phyloP scores from a whole-genome alignment of 2,797 vertebrate species.

The Ptychobarbus kaznakovi region DNA sequence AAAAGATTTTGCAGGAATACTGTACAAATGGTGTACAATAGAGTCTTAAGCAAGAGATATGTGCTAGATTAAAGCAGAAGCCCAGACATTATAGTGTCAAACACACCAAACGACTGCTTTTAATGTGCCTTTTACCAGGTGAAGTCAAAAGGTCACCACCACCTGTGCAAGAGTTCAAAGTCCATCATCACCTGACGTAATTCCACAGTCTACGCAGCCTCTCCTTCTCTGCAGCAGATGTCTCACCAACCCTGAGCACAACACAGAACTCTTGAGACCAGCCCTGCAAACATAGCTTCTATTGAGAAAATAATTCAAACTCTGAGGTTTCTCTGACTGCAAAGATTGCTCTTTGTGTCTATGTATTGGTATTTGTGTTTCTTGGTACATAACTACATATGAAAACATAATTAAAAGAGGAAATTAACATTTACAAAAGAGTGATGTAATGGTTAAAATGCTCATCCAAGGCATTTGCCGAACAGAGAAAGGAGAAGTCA shows the following conservation, averaged over 20 bases:
- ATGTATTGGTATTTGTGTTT: background rate
- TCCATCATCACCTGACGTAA: constrained; percentile 84
- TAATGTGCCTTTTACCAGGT: background rate
- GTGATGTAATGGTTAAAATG: background rate
- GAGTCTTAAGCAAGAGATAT: background rate
- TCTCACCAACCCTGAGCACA: constrained; percentile 82
- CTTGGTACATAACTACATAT: background rate
- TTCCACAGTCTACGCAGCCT: constrained; percentile 76
- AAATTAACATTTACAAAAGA: background rate
- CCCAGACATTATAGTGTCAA: constrained; percentile 16
- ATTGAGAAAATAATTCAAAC: background rate
- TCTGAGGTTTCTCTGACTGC: background rate
- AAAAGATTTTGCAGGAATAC: background rate
- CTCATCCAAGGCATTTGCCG: background rate
- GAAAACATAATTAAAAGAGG: background rate
- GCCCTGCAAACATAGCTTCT: background rate
- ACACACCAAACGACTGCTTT: background rate
- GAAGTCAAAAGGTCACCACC: constrained; percentile 34
- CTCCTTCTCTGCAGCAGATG: constrained; percentile 78
- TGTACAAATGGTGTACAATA: background rate
- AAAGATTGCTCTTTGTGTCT: background rate
- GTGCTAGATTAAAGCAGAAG: constrained; percentile 8
- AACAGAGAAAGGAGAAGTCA: background rate
- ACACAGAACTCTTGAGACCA: constrained; percentile 72
- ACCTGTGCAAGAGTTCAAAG: constrained; percentile 60